Evolutionary conservation across 1,140 invertebrate species (phyloP), one percentile per base, ranked within the genome.

Genomic region (Drosophila trapezifrons): DNA sequence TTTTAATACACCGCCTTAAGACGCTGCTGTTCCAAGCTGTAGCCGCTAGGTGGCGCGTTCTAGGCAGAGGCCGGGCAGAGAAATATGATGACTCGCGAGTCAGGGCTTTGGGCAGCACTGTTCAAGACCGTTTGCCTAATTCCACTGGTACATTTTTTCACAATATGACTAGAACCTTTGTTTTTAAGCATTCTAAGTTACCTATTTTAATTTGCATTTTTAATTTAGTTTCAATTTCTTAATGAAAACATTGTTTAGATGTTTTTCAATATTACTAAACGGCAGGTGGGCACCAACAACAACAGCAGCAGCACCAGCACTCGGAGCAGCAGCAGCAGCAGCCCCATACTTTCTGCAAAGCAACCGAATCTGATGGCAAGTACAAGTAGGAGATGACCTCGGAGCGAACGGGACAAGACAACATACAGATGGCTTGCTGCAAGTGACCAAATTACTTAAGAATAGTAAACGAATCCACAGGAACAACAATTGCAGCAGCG

Each of bases 231-330:
- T 64, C 51, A 15, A 35, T 67, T 78, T 65, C 71, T 70, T 38
- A 59, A 75, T 80, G 49, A 84, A 89, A 89, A 90, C 85, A 89
- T 84, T 89, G 52, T 70, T 54, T 27, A 90, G 85, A 90, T 90
- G 85, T 81, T 90, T 90, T 90, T 86, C 78, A 76, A 78, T 90
- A 81, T 86, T 85, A 81, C 60, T 90, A 73, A 76, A 76, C 49
- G 22, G 49, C 86, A 90, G 85, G 86, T 86, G 62, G 57, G 6
- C 78, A 78, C 20, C 63, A 75, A 32, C 73, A 78, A 45, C 64
- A 67, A n/a, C 69, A 79, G 13, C 9, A 60, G 27, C 62, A 74
- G 85, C 57, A 29, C 29, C 29, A 70, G 43, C 64, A 40, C 12
- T 38, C 47, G n/a, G 59, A 78, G 37, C 57, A 79, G 13, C 57